Evolutionary conservation across 2,113 vertebrate genomes (phyloP).

Genomic region (Silurus meridionalis): DNA sequence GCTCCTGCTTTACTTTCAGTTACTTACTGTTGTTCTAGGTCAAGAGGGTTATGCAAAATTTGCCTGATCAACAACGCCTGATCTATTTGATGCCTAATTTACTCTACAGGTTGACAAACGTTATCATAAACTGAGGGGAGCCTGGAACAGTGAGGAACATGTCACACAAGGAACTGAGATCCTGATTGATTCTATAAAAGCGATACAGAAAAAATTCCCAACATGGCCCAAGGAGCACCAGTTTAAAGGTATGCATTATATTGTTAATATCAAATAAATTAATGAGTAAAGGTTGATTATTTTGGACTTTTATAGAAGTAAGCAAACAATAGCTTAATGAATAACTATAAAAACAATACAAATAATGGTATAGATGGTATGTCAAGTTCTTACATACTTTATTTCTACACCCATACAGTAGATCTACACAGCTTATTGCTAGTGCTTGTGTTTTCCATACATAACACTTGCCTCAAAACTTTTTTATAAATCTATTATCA

Average conservation of each 20-base stretch:
- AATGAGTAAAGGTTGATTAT: not conserved
- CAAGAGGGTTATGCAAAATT: not conserved
- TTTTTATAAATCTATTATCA: not conserved
- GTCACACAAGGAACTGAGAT: constrained; percentile 70
- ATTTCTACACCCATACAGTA: not conserved
- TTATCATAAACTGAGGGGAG: constrained; percentile 51
- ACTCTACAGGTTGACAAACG: constrained; percentile 68
- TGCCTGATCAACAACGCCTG: too few species aligned
- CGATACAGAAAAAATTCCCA: constrained; percentile 69
- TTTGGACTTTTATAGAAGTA: not conserved
- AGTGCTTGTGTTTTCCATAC: not conserved
- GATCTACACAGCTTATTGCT: not conserved
- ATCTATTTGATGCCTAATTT: not conserved
- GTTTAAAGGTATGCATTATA: constrained; percentile 73
- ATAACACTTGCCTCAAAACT: too few species aligned
- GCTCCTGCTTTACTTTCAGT: not conserved
- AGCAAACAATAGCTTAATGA: not conserved
- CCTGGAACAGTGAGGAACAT: constrained; percentile 74
- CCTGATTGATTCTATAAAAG: constrained; percentile 58
- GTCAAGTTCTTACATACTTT: not conserved
- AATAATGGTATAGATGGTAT: not conserved
- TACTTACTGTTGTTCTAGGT: not conserved
- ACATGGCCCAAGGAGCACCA: constrained; percentile 66
- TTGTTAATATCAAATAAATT: too few species aligned
- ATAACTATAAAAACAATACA: not conserved